A percentile compares a stretch with the other conserved stretches of the same genome.
These are phyloP conservation scores for Pseudomyrmex dendroicus DNA, from an alignment of 1,140 invertebrate genomes.

Conservation along the genomic window DNA sequence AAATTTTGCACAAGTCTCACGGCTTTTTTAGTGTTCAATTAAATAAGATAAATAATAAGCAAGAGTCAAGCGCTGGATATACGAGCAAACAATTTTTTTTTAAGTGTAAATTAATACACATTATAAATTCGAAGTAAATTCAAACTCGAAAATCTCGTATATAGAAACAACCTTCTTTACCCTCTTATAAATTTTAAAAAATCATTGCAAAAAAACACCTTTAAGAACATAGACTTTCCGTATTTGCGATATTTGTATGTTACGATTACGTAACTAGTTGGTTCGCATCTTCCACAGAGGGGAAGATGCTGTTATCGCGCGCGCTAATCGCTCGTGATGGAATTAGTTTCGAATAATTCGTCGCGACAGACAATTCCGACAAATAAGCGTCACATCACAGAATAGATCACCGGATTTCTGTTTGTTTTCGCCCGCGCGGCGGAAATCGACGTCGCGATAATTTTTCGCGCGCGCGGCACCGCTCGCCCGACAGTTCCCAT, in stretches of 20 bases:
- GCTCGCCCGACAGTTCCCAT: constrained; percentile 45
- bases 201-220: too few relatives aligned
- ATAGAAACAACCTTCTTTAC: too few relatives aligned
- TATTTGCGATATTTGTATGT: background rate
- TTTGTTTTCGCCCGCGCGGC: constrained; percentile 47
- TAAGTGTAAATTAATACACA: background rate
- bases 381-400: constrained; percentile 37
- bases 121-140: too few relatives aligned
- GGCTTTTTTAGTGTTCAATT: too few relatives aligned
- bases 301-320: constrained; percentile 12
- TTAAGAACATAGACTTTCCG: too few relatives aligned
- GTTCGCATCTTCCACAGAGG: too few relatives aligned
- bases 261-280: background rate
- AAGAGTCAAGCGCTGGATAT: too few relatives aligned
- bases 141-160: too few relatives aligned
- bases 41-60: too few relatives aligned
- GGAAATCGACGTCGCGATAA: constrained; percentile 52
- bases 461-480: constrained; percentile 42
- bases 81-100: too few relatives aligned
- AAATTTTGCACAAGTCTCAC: too few relatives aligned
- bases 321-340: background rate
- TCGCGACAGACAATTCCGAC: constrained; percentile 28
- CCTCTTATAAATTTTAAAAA: too few relatives aligned
- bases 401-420: constrained; percentile 48
- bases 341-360: constrained; percentile 45